Conservation (phyloP, 2,113 vertebrate genomes). For the Petroica traversi region DNA sequence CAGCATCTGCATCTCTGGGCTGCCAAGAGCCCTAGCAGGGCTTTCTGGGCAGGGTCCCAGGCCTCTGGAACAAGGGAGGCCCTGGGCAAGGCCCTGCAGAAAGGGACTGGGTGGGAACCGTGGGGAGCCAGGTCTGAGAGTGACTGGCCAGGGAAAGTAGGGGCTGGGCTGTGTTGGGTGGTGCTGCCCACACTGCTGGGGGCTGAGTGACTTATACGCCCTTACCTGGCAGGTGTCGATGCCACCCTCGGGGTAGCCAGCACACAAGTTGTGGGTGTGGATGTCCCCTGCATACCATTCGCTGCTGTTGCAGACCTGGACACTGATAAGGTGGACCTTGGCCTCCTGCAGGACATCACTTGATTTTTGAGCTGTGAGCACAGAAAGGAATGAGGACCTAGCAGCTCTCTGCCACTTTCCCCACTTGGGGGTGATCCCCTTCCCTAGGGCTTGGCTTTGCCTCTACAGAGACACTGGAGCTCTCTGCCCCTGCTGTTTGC, state of each 20-base stretch:
- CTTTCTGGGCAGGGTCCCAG: not conserved
- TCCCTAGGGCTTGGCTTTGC: not conserved
- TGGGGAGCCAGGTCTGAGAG: accelerated
- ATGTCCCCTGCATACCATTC: not conserved
- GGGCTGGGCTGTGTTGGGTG: accelerated
- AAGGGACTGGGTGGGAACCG: not conserved
- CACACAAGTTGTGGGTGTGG: not conserved
- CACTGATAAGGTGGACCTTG: not conserved
- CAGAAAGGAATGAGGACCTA: not conserved
- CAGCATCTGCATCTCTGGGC: not conserved
- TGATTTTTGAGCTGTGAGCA: not conserved
- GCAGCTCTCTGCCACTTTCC: accelerated
- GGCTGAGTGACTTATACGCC: accelerated
- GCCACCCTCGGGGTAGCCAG: not conserved
- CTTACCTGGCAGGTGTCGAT: not conserved
- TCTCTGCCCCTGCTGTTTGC: not conserved
- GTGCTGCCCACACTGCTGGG: not conserved
- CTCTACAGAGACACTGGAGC: not conserved
- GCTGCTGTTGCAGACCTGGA: not conserved
- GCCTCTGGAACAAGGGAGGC: not conserved
- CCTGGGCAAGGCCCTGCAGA: not conserved
- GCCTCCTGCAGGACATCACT: not conserved
- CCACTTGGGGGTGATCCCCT: not conserved
- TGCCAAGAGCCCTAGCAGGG: not conserved
- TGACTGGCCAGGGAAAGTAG: not conserved